Conservation (phyloP, 2,888 invertebrate species). For the Apamea anceps region DNA sequence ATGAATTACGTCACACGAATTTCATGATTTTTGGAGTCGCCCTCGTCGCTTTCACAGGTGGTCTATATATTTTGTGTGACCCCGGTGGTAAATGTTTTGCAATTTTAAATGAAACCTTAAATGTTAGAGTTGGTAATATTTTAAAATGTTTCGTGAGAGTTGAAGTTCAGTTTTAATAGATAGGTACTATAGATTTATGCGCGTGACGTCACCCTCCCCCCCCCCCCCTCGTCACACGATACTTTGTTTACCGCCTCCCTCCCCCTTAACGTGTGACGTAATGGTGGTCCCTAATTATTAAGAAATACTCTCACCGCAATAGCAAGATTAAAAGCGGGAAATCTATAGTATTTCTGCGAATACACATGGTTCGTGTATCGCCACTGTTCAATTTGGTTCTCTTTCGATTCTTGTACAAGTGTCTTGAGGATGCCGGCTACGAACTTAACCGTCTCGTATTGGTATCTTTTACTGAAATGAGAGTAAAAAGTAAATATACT, state of each 20-base stretch:
- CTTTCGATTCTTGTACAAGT: constrained; percentile 31
- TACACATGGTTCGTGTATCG: constrained; percentile 70
- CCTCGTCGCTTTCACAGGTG: neutral
- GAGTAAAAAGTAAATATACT: neutral
- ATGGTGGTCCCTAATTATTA: neutral
- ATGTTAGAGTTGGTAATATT: neutral
- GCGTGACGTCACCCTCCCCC: neutral
- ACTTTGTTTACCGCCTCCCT: neutral
- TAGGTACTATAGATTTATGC: neutral
- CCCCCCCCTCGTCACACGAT: neutral
- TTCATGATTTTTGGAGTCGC: neutral
- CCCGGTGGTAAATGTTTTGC: neutral
- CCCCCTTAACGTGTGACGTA: neutral
- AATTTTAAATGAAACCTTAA: neutral
- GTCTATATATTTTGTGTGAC: neutral
- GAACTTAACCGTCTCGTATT: constrained; percentile 59
- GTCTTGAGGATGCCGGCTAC: constrained; percentile 74
- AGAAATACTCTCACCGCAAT: constrained; percentile 73
- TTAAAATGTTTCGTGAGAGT: neutral
- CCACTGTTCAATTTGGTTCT: constrained; percentile 74
- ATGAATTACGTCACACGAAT: neutral
- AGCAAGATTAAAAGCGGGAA: constrained; percentile 78
- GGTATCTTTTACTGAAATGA: neutral
- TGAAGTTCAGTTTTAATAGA: neutral
- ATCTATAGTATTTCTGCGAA: constrained; percentile 77